Evolutionary conservation across 2,888 invertebrate species (phyloP), one percentile per base, ranked within the genome.

Genomic region (Cepaea hortensis): DNA sequence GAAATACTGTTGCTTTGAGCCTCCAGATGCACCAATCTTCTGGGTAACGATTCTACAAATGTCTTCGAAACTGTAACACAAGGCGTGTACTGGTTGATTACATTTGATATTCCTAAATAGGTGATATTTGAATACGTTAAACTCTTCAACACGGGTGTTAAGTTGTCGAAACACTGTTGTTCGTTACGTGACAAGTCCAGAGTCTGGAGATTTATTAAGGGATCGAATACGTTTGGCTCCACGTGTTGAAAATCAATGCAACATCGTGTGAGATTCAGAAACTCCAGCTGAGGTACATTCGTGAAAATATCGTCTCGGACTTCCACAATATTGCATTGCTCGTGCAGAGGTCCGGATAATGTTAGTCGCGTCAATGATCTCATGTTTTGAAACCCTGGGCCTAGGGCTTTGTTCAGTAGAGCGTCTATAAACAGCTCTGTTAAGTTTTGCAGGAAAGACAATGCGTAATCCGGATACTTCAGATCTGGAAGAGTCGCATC

Each of bases 211-310:
- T 50, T 55, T 76, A 13, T 35, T 48, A 84, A 76, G 1, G 75
- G 84, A 3, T 76, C 20, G 48, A 84, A 65, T 4, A 76, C 62
- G 5, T 35, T 61, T 20, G 1, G 15, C 3, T 75, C 61, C 23
- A 75, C 62, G 7, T 9, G 55, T 4, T 0, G n/a, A 9, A 50
- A 61, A 62, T 46, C n/a, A 2, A 84, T 18, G 62, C 73, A 73
- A 75, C 84, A 84, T 18, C 65, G 13, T 35, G 62, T 84, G 35
- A 84, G n/a, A 48, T 61, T 84, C 0, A 84, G 65, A 84, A 62
- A 75, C 18, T 75, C 62, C 4, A 84, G 61, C 6, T 62, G 4
- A 20, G 61, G 18, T 5, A 84, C 61, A 35, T 84, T 75, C 2
- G 23, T 61, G 20, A 84, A 84, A n/a, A 62, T 73, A 2, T 73